Base-by-base conservation (phyloP, 2,888 invertebrate genomes). In the Pammene aurita region DNA sequence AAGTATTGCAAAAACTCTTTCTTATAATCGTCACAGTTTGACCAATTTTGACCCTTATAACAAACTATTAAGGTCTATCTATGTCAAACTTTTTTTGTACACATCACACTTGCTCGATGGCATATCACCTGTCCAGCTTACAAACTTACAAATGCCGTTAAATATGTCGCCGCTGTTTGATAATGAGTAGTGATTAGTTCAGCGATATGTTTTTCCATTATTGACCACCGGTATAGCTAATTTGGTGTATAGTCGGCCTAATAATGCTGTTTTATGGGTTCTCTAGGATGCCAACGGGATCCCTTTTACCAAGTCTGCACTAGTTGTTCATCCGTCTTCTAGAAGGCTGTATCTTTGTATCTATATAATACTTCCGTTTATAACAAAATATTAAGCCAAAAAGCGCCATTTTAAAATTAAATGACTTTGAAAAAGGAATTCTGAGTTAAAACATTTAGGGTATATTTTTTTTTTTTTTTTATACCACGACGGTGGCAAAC, bases 211-310 rank as follows among this genome's bases (percentile, higher is more conserved):
- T 50, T 63, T 57, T 63, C 13, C 7, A 44, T 35, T 35, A 38
- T 14, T 58, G 26, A 2, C 58, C 58, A 44, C 6, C 46, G 10
- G 68, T 13, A 58, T 5, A 58, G 10, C 41, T 64, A 69, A 69
- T 58, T 64, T 69, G 35, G 68, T 38, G n/a, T 42, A 16, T 38
- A 34, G 34, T 48, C 16, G 57, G 57, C 57, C 67, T 63, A 63
- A 34, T 68, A 68, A 62, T 57, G 18, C 35, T 7, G 57, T n/a
- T 16, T 67, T 62, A 18, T 6, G 48, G 48, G 48, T 18, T 48
- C 9, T 9, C 10, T 48, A 16, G n/a, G 9, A 16, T n/a, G 2
- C 5, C n/a, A 16, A 14, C 2, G 16, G 16, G 16, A 16, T 48
- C 18, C 48, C n/a, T n/a, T n/a, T n/a, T n/a, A n/a, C n/a, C n/a